Evolutionary conservation across 2,888 invertebrate species (phyloP), one percentile per base, ranked within the genome.

Genomic region (Drosophila sordidula): DNA sequence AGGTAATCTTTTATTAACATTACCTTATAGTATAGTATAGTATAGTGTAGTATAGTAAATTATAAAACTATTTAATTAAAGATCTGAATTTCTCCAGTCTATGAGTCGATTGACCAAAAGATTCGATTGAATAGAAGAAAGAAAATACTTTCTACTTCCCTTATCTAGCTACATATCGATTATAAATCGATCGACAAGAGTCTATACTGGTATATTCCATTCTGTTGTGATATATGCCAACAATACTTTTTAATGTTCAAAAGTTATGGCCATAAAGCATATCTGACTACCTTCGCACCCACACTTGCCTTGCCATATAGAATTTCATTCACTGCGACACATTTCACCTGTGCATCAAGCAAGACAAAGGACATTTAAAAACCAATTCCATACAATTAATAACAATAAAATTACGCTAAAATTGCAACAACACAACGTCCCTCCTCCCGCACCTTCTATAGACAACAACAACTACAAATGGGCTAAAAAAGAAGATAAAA

Each of bases 361-460:
- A 38, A 54, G 44, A 74, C 86, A 75, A 83, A 54, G 54, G 46
- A 32, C 68, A 85, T 61, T 85, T 75, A 78, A 71, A 85, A 85
- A 76, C 51, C 72, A 69, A 89, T 81, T 85, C 69, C 54, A 67
- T 55, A 72, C 89, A 87, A 85, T 85, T 89, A 89, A 85, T 72
- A 81, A 85, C 89, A 85, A 85, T 89, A 75, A 89, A 87, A 89
- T 85, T 50, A 81, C 79, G 66, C 66, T 81, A 87, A 85, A 81
- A 78, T 86, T 76, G 80, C 89, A 82, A 89, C 86, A 89, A 87
- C 73, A 73, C 50, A 56, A 71, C 85, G 75, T 81, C 78, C 68
- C 50, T 64, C 63, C 68, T 56, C 70, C 54, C 34, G 4, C 18
- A 22, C n/a, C 41, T 47, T 44, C 46, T 50, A 56, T 56, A 11